Conservation (phyloP, 2,888 invertebrate genomes). For the Charanyca ferruginea region DNA sequence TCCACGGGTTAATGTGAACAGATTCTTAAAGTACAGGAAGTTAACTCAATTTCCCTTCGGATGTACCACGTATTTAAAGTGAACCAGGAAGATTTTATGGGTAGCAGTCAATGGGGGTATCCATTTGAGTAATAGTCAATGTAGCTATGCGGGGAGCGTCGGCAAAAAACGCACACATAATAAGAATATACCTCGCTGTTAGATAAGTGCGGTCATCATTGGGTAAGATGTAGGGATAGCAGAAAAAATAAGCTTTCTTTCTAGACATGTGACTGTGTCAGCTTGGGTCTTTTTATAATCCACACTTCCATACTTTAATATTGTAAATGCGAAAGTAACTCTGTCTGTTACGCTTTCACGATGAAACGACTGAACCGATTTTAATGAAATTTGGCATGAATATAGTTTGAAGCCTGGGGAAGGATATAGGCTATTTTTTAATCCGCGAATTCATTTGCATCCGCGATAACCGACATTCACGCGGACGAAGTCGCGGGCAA, state of each 20-base stretch:
- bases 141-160: slow-evolving; percentile 42
- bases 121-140: slow-evolving; percentile 60
- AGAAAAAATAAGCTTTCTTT: slow-evolving; percentile 45
- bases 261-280: neutral
- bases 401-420: too few species aligned
- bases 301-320: too few species aligned
- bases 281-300: too few species aligned
- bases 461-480: too few species aligned
- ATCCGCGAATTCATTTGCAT: too few species aligned
- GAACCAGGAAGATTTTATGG: slow-evolving; percentile 14
- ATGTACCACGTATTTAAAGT: slow-evolving; percentile 29
- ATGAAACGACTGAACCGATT: too few species aligned
- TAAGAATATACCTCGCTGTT: slow-evolving; percentile 73
- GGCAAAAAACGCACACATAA: slow-evolving; percentile 63
- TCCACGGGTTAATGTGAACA: neutral
- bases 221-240: slow-evolving; percentile 65
- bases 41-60: slow-evolving; percentile 21
- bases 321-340: too few species aligned
- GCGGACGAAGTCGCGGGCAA: too few species aligned
- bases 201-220: slow-evolving; percentile 75
- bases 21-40: slow-evolving; percentile 15
- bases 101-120: slow-evolving; percentile 40
- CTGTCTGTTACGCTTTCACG: too few species aligned
- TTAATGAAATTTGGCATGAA: too few species aligned
- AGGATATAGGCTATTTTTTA: too few species aligned